Conservation (phyloP, 1,140 invertebrate genomes). For the Hyphantria cunea region DNA sequence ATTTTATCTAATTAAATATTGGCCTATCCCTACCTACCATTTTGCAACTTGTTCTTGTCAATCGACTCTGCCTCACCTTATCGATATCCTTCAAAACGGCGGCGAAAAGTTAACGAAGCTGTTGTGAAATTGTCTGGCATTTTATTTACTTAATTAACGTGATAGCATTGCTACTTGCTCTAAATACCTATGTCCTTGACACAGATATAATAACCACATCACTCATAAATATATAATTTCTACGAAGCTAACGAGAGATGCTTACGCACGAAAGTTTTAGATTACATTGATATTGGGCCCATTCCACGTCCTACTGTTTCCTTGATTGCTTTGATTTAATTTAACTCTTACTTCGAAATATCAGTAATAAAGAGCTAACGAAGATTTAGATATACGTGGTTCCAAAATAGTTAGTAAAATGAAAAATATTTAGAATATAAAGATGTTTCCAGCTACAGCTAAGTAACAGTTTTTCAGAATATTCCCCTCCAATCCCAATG, state of each 20-base stretch:
- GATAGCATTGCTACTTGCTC: not conserved
- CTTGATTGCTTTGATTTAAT: too few species aligned
- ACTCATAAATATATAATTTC: not conserved
- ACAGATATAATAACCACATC: not conserved
- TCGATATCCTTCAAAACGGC: conserved; percentile 26
- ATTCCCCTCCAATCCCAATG: too few species aligned
- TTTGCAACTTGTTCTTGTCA: conserved; percentile 16
- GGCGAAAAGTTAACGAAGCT: conserved; percentile 21
- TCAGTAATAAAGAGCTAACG: too few species aligned
- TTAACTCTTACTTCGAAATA: too few species aligned
- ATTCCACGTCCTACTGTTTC: too few species aligned
- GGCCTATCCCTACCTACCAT: not conserved
- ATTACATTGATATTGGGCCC: too few species aligned
- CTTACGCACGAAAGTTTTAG: too few species aligned
- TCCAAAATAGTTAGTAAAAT: too few species aligned
- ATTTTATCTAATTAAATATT: conserved; percentile 2
- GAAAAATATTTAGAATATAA: too few species aligned
- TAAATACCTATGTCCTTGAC: not conserved
- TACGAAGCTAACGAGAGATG: not conserved
- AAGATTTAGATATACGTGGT: too few species aligned
- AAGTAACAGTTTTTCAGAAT: too few species aligned
- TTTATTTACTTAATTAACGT: conserved; percentile 19
- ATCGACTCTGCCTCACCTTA: conserved; percentile 10
- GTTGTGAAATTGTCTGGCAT: conserved; percentile 28
- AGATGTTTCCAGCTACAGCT: too few species aligned